Base-by-base conservation (phyloP, 2,797 vertebrate species). In the Chelon auratus region DNA sequence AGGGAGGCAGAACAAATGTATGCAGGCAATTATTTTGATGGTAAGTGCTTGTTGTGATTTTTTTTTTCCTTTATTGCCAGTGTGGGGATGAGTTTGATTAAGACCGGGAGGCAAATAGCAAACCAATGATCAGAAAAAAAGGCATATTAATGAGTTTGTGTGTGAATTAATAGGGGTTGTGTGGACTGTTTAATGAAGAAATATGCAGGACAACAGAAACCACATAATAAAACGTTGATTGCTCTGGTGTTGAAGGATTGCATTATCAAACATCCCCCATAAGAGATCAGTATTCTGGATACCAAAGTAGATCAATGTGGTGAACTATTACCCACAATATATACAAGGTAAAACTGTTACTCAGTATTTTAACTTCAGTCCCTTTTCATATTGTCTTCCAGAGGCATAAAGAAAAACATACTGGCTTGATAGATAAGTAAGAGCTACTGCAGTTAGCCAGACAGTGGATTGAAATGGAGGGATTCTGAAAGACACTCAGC, bases 1-100 rank as follows among this genome's bases (percentile, higher is more conserved):
- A 85, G 61, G 64, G 80, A 89, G 77, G 87, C 84, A 88, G 77
- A 93, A 91, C 87, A 88, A 92, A 91, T 91, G 82, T 80, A 88
- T 86, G 84, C 87, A 81, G 60, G 77, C 79, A 91, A 89, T 91
- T 92, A 90, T 85, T 87, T 83, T 80, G 87, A 87, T 80, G 80
- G 82, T 89, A 81, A 89, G 84, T 69, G 77, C 73, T 80, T 72
- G 75, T 82, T 89, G 74, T 76, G 52, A 82, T 69, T 68, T 73
- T 79, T 77, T 68, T 53, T 65, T 50, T 47, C 64, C 42, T 79
- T 85, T 86, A 91, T 89, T 91, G 75, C 30, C 77, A 78, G 74
- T 62, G 68, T 76, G 72, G 86, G 83, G 87, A 89, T 86, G 77
- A 82, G 80, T 90, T 90, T 92, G 87, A 92, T 92, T 89, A 90